phyloP scores from a whole-genome alignment of 2,888 invertebrate genomes.

The Drosophila melanosoma region DNA sequence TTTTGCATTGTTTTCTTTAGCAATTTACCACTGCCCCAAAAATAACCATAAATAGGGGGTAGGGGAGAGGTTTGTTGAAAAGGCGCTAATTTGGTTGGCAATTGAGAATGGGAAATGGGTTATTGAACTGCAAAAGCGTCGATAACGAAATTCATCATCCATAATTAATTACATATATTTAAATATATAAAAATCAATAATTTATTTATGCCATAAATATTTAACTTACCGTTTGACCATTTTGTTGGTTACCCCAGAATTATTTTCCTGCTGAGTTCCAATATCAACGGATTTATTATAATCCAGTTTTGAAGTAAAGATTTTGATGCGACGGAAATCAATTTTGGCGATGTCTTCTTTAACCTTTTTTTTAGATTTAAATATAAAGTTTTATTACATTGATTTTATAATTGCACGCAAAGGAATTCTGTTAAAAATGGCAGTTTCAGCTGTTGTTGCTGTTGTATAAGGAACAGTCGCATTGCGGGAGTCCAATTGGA shows the following conservation, averaged over 20 bases:
- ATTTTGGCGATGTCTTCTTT: slow-evolving; percentile 76
- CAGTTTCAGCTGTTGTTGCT: background rate
- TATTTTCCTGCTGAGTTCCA: slow-evolving; percentile 85
- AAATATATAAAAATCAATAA: background rate
- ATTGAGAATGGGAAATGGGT: slow-evolving; percentile 52
- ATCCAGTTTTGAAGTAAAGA: slow-evolving; percentile 85
- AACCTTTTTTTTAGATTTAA: slow-evolving; percentile 60
- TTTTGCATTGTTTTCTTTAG: background rate
- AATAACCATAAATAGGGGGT: slow-evolving; percentile 40
- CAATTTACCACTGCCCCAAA: slow-evolving; percentile 12
- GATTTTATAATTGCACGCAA: slow-evolving; percentile 1
- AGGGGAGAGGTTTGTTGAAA: slow-evolving; percentile 9
- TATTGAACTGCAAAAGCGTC: slow-evolving; percentile 56
- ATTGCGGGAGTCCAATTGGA: slow-evolving; percentile 67
- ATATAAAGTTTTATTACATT: slow-evolving; percentile 18
- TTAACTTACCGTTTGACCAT: slow-evolving; percentile 85
- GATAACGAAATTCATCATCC: slow-evolving; percentile 34
- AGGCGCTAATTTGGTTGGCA: slow-evolving; percentile 52
- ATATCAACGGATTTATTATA: slow-evolving; percentile 85
- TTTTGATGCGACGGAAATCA: slow-evolving; percentile 84
- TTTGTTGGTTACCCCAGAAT: slow-evolving; percentile 85
- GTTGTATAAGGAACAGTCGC: slow-evolving; percentile 20
- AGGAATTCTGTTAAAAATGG: background rate
- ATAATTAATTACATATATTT: background rate
- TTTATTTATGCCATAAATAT: background rate